Percentiles rank a stretch among this genome's conserved stretches.
Evolutionary conservation across 2,888 invertebrate genomes (phyloP).

Genomic region (Byasa hedistus): DNA sequence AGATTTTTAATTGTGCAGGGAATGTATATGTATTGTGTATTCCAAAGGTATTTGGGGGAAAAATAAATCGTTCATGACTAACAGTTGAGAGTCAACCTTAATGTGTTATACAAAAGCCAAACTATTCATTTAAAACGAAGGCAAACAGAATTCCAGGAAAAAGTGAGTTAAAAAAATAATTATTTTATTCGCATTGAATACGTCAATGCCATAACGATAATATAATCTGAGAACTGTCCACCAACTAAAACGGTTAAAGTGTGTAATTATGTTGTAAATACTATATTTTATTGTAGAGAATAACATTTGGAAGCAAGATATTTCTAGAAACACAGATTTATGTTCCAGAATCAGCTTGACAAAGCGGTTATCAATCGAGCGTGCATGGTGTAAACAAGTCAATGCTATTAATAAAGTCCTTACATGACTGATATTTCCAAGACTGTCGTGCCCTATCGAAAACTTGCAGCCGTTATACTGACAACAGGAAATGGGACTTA

Average conservation of each 20-base stretch:
- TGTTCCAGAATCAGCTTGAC: slow-evolving; percentile 45
- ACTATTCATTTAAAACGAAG: not conserved
- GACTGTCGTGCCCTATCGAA: slow-evolving; percentile 45
- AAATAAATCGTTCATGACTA: too few species aligned
- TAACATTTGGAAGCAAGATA: slow-evolving; percentile 16
- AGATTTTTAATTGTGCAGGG: too few species aligned
- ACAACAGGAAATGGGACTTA: slow-evolving; percentile 23
- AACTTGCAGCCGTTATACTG: slow-evolving; percentile 33
- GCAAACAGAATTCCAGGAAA: not conserved
- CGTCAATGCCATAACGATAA: not conserved
- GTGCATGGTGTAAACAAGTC: slow-evolving; percentile 56
- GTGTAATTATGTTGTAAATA: not conserved
- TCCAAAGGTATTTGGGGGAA: too few species aligned
- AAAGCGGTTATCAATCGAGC: slow-evolving; percentile 46
- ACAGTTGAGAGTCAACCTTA: too few species aligned
- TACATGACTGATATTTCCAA: slow-evolving; percentile 41
- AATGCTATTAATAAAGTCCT: slow-evolving; percentile 33
- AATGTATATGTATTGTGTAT: too few species aligned
- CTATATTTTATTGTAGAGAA: not conserved
- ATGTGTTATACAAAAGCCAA: too few species aligned
- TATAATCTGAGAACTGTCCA: not conserved
- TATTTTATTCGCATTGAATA: not conserved
- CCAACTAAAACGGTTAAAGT: not conserved
- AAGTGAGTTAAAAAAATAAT: not conserved
- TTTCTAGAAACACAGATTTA: slow-evolving; percentile 35